These are phyloP conservation scores for Sinosuthora webbiana DNA, from an alignment of 2,113 vertebrate genomes.

Conservation along the genomic window DNA sequence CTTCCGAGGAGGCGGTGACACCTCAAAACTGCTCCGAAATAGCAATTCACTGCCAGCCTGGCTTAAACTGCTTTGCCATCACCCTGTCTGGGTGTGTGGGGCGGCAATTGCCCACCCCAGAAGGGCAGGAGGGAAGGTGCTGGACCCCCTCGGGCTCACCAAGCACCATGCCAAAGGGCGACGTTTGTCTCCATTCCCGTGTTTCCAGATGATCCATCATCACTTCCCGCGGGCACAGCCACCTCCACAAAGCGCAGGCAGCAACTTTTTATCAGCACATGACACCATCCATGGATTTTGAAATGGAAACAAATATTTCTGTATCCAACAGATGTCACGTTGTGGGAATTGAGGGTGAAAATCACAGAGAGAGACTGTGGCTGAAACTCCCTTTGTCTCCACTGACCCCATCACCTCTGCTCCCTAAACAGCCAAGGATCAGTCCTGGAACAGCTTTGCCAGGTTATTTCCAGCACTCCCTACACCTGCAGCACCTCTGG, in stretches of 20 bases:
- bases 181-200: not conserved
- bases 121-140: not conserved
- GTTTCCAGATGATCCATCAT: not conserved
- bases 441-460: not conserved
- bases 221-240: not conserved
- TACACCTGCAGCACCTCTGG: not conserved
- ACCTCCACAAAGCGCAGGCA: not conserved
- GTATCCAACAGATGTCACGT: accelerated
- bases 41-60: not conserved
- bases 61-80: not conserved
- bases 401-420: not conserved
- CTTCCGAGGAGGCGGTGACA: not conserved
- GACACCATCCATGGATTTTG: not conserved
- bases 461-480: not conserved
- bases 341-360: not conserved
- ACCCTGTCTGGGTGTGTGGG: not conserved
- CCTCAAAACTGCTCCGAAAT: not conserved
- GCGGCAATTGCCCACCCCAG: not conserved
- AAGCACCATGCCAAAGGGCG: not conserved
- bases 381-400: not conserved
- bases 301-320: not conserved
- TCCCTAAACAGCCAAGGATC: accelerated
- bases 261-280: not conserved
- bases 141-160: not conserved
- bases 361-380: not conserved